phyloP scores from a whole-genome alignment of 1,140 invertebrate genomes.

The Linepithema humile region DNA sequence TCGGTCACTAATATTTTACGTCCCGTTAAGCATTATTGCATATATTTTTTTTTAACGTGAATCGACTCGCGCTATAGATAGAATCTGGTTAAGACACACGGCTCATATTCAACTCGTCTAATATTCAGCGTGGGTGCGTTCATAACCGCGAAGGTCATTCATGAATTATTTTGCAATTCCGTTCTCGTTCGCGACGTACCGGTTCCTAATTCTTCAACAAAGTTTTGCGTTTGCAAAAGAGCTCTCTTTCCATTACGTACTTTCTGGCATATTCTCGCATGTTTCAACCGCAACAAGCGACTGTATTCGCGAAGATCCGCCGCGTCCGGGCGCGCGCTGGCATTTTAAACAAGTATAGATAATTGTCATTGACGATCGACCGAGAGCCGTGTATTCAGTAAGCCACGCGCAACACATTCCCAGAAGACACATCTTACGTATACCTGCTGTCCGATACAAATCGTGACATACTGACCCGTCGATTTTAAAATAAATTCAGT shows the following conservation, averaged over 20 bases:
- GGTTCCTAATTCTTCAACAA: slow-evolving; percentile 27
- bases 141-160: slow-evolving; percentile 72
- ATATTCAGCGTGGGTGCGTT: slow-evolving; percentile 56
- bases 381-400: too few relatives aligned
- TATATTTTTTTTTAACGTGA: neutral
- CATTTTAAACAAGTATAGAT: neutral
- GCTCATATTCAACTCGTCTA: neutral
- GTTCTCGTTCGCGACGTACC: slow-evolving; percentile 41
- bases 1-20: slow-evolving; percentile 6
- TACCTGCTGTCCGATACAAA: slow-evolving; percentile 64
- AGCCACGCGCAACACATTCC: too few relatives aligned
- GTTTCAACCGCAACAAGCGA: slow-evolving; percentile 28
- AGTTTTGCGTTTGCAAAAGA: neutral
- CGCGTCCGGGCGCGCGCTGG: neutral
- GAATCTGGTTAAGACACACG: neutral
- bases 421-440: slow-evolving; percentile 17
- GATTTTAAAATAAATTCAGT: slow-evolving; percentile 73
- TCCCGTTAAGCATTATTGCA: slow-evolving; percentile 26
- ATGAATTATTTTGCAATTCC: slow-evolving; percentile 68
- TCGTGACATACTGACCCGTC: slow-evolving; percentile 75
- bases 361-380: too few relatives aligned
- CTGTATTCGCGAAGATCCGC: neutral
- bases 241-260: slow-evolving; percentile 41
- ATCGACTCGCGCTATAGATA: neutral
- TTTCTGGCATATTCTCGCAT: slow-evolving; percentile 32